Base-by-base conservation (phyloP, 2,113 vertebrate species). In the Eulemur rufifrons region DNA sequence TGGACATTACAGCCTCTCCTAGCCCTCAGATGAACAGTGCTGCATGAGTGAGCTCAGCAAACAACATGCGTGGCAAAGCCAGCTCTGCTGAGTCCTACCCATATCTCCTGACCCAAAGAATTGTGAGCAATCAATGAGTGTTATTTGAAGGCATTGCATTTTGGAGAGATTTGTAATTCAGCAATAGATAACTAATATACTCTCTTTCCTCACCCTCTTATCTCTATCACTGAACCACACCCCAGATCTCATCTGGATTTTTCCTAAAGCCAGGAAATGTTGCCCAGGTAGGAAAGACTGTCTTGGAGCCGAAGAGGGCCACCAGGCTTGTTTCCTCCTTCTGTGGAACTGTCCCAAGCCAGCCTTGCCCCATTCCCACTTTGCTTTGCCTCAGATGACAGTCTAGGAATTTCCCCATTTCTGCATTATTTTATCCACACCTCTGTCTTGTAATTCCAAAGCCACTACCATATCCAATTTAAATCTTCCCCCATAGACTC, bases 11-110 rank as follows among this genome's bases (percentile, higher is more conserved):
- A 39, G 6, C 94, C 34, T 29, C 32, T 6, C 34, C 50, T 10
- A 32, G n/a, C 9, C n/a, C 18, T 68, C 5, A 68, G 32, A 8
- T n/a, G 5, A 56, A 17, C 23, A 7, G 37, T 2, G 34, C 2
- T 18, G 3, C 27, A 0, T 0, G 14, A 54, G 25, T 1, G 23
- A 42, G 52, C 85, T 89, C 61, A 39, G 61, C 45, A 32, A 37
- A 14, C 7, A 2, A 11, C 2, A 23, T 0, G 12, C 6, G 4
- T 14, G 61, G 56, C 21, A n/a, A 1, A 23, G 63, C 20, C 59
- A 52, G 23, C 52, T 54, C 59, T 50, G 25, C 13, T 27, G 37
- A 69, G 42, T 45, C 39, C 52, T 59, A 21, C 27, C 5, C 2
- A 29, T 15, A 20, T 20, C 8, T 93, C 54, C 83, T 23, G 21